Percentiles rank a stretch among this genome's conserved stretches.
Conservation (phyloP, 2,113 vertebrate species). For the Okapia johnstoni region DNA sequence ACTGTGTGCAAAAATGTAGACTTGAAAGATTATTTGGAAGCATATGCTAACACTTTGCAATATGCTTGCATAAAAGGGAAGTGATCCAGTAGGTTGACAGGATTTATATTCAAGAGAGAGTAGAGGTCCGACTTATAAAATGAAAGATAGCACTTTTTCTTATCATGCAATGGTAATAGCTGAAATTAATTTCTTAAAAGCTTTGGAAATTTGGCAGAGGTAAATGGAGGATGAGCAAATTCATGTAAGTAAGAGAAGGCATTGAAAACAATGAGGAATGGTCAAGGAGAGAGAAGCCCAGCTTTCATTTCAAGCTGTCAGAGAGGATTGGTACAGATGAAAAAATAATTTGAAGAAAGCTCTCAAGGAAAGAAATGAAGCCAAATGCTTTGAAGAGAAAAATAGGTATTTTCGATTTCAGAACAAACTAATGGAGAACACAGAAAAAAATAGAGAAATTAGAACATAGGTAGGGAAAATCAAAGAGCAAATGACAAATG, state of each 20-base stretch:
- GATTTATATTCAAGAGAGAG: conserved; percentile 55
- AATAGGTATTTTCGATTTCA: conserved; percentile 48
- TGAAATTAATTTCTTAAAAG: conserved; percentile 72
- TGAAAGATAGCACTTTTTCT: conserved; percentile 51
- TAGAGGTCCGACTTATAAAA: conserved; percentile 37
- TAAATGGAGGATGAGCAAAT: conserved; percentile 53
- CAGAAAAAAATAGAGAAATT: conserved; percentile 35
- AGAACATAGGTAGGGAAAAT: conserved; percentile 35
- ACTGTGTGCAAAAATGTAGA: conserved; percentile 44
- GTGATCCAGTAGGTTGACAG: not conserved
- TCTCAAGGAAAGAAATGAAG: conserved; percentile 63
- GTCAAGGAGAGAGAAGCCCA: conserved; percentile 31
- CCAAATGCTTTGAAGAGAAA: conserved; percentile 54
- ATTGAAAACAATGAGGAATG: conserved; percentile 36
- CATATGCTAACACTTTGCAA: conserved; percentile 18
- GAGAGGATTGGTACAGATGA: conserved; percentile 34
- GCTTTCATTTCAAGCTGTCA: conserved; percentile 57
- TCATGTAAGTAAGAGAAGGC: conserved; percentile 31
- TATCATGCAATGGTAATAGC: conserved; percentile 48
- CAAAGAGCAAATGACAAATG: conserved; percentile 45
- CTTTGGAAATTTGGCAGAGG: conserved; percentile 53
- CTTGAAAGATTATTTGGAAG: conserved; percentile 49
- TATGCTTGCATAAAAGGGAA: conserved; percentile 47
- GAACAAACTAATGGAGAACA: conserved; percentile 44
- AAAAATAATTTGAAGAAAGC: conserved; percentile 64